phyloP scores from a whole-genome alignment of 1,140 invertebrate species.

The Ceratitis capitata region DNA sequence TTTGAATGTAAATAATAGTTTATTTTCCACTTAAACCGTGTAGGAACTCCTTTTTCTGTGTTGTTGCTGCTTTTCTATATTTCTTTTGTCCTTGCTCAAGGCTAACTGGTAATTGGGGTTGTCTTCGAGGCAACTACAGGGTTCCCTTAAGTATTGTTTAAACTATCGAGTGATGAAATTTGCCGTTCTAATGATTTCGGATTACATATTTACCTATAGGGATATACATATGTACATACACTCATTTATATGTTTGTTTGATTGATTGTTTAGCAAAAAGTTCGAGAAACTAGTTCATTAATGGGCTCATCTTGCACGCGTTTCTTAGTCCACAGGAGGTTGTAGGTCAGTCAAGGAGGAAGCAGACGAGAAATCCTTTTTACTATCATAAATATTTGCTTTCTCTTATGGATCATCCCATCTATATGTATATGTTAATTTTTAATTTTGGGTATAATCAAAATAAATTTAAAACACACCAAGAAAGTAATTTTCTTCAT shows the following conservation, averaged over 20 bases:
- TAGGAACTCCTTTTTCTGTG: neutral
- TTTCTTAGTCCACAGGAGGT: neutral
- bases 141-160: neutral
- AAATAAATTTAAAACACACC: no score
- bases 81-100: neutral
- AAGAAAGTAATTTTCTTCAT: no score
- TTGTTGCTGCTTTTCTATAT: neutral
- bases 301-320: neutral
- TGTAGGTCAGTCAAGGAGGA: no score
- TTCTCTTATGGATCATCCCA: no score
- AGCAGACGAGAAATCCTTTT: no score
- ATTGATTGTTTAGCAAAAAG: neutral
- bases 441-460: no score
- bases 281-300: neutral
- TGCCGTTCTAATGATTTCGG: neutral
- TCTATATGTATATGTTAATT: no score
- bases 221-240: neutral
- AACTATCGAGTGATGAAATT: neutral
- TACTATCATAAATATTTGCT: no score
- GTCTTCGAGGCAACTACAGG: neutral
- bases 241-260: neutral
- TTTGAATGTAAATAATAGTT: slow-evolving; percentile 2
- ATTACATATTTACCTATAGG: neutral
- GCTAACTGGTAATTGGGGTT: neutral
- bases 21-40: neutral